phyloP scores from a whole-genome alignment of 2,888 invertebrate species.

The Caenorhabditis angaria region DNA sequence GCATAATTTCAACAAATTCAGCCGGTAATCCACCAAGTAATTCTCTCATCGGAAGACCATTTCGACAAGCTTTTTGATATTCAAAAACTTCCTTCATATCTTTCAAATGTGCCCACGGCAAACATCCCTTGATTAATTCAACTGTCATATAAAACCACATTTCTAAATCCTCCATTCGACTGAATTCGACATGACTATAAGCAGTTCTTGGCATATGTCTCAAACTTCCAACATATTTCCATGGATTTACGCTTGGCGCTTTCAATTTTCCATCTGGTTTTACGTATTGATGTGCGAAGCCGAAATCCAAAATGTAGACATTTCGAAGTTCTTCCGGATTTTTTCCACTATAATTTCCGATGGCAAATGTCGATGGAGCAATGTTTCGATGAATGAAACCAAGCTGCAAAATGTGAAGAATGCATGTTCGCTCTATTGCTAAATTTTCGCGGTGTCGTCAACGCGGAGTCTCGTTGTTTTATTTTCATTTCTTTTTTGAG shows the following conservation, averaged over 20 bases:
- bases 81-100: conserved; percentile 49
- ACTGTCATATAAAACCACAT: conserved; percentile 57
- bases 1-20: conserved; percentile 51
- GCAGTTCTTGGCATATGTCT: conserved; percentile 50
- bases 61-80: conserved; percentile 44
- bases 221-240: conserved; percentile 49
- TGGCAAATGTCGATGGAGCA: conserved; percentile 51
- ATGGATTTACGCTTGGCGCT: conserved; percentile 45
- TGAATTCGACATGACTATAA: conserved; percentile 36
- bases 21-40: conserved; percentile 50
- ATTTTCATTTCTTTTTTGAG: too few species aligned
- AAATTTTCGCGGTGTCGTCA: too few species aligned
- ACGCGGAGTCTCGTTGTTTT: too few species aligned
- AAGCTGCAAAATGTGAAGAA: conserved; percentile 24
- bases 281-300: conserved; percentile 47
- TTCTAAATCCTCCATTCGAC: conserved; percentile 53
- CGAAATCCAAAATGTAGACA: conserved; percentile 50
- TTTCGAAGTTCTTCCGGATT: conserved; percentile 36
- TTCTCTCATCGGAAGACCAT: conserved; percentile 46
- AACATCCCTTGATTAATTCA: conserved; percentile 50
- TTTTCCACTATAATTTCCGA: conserved; percentile 37
- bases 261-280: conserved; percentile 45
- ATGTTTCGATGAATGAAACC: conserved; percentile 51
- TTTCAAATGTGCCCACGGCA: conserved; percentile 52
- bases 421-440: too few species aligned